phyloP scores from a whole-genome alignment of 2,888 invertebrate species.

The Arrhopalites spinosus region DNA sequence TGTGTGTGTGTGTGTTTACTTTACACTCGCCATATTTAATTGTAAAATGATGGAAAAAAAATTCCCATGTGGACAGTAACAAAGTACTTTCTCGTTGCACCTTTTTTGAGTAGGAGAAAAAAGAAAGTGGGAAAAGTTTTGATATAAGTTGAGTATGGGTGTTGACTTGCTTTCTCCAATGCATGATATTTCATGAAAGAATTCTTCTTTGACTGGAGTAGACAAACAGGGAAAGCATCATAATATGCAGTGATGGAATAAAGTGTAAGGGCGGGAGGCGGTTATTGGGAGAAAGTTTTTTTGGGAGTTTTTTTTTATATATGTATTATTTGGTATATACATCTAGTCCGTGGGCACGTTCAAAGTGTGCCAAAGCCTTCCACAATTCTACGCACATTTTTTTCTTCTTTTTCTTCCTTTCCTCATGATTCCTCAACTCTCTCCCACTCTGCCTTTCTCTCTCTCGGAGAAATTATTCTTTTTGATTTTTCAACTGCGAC shows the following conservation, averaged over 20 bases:
- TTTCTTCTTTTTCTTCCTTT: background rate
- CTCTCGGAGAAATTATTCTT: constrained; percentile 40
- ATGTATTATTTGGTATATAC: too few species aligned
- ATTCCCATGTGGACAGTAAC: too few species aligned
- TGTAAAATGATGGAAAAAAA: too few species aligned
- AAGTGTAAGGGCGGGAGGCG: background rate
- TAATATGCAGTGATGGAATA: background rate
- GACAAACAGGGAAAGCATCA: background rate
- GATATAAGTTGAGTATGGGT: background rate
- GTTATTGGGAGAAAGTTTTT: background rate
- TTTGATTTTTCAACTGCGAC: constrained; percentile 45
- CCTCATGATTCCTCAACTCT: background rate
- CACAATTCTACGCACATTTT: background rate
- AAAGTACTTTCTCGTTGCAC: too few species aligned
- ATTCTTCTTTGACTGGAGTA: background rate
- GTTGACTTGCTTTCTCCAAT: background rate
- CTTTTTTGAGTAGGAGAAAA: background rate
- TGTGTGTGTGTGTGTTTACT: too few species aligned
- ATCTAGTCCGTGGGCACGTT: background rate
- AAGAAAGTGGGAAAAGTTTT: background rate
- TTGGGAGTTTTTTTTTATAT: too few species aligned
- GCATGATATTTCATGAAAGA: background rate
- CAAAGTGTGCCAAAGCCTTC: background rate
- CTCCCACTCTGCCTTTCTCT: constrained; percentile 13
- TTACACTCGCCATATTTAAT: too few species aligned